A percentile compares a stretch with the other conserved stretches of the same genome.
Conservation (phyloP, 2,888 invertebrate genomes). For the Phaedon cochleariae region DNA sequence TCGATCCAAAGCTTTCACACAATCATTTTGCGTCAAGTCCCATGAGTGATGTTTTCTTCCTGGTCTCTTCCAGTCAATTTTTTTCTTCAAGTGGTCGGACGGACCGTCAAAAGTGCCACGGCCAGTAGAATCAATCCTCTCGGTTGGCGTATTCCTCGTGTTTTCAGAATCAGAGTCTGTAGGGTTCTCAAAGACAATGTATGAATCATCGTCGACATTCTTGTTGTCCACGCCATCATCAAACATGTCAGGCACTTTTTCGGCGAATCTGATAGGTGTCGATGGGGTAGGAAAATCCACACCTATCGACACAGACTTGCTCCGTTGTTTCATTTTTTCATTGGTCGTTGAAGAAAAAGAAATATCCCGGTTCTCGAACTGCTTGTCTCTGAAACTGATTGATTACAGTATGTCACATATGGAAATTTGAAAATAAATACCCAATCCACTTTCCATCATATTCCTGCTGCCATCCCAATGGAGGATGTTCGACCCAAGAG, state of each 20-base stretch:
- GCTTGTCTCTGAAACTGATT: conserved; percentile 27
- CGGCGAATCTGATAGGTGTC: neutral
- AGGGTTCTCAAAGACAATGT: conserved; percentile 48
- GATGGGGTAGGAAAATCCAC: conserved; percentile 34
- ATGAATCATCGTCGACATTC: conserved; percentile 43
- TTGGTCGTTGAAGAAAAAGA: conserved; percentile 22
- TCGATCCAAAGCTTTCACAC: conserved; percentile 23
- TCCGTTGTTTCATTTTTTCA: conserved; percentile 32
- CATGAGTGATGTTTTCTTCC: conserved; percentile 57
- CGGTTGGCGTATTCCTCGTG: neutral
- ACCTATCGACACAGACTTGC: conserved; percentile 45
- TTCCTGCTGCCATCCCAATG: conserved; percentile 85
- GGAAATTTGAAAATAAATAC: conserved; percentile 28
- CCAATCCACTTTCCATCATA: conserved; percentile 72
- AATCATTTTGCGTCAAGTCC: conserved; percentile 50
- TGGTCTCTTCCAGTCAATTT: conserved; percentile 52
- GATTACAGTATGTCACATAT: neutral
- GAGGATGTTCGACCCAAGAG: conserved; percentile 95
- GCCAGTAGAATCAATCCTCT: neutral
- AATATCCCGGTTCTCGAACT: conserved; percentile 22
- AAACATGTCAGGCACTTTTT: conserved; percentile 8
- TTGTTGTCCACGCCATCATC: neutral
- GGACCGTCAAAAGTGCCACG: conserved; percentile 3
- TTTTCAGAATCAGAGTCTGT: neutral
- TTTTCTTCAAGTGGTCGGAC: conserved; percentile 42